Evolutionary conservation across 2,113 vertebrate genomes (phyloP), one percentile per base, ranked within the genome.

Genomic region (Perca schrenkii): DNA sequence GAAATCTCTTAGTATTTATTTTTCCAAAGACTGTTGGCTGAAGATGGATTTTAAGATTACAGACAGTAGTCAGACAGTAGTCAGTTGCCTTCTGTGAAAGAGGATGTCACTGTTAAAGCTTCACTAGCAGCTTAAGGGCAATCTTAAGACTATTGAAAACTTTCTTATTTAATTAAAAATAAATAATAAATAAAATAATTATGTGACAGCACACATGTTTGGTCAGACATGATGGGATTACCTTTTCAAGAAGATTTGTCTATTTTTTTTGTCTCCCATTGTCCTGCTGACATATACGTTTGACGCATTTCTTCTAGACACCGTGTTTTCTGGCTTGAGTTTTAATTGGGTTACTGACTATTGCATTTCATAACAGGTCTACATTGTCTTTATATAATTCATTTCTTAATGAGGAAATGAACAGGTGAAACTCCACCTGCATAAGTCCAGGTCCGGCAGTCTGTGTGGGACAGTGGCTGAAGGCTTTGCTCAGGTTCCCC

Each of bases 381-480:
- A 22, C 5, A 53, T 70, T 52, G 25, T 69, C 14, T 34, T 11
- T 53, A n/a, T 75, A 46, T n/a, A 47, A 77, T n/a, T 5, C 21
- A 15, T 8, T 22, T 74, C 1, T 57, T 28, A 19, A 21, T 25
- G 50, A 64, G 62, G 25, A 6, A 50, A 4, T 72, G 4, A 50
- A 68, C 25, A 2, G 8, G 49, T 34, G 21, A 8, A 3, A 50
- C 22, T 52, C 28, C 17, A 95, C 94, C 92, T 94, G 93, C 13
- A 57, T 36, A 74, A 70, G 74, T 72, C 80, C 57, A n/a, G 87
- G 90, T 58, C 68, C 87, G 47, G 74, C 4, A 0, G 15, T 80
- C 63, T 90, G 91, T 28, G 82, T 56, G n/a, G 94, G 88, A 77
- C 92, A 90, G 84, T 93, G 63, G 85, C 90, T 93, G 87, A 95